phyloP scores from a whole-genome alignment of 2,797 vertebrate species.

The Alcedo atthis region DNA sequence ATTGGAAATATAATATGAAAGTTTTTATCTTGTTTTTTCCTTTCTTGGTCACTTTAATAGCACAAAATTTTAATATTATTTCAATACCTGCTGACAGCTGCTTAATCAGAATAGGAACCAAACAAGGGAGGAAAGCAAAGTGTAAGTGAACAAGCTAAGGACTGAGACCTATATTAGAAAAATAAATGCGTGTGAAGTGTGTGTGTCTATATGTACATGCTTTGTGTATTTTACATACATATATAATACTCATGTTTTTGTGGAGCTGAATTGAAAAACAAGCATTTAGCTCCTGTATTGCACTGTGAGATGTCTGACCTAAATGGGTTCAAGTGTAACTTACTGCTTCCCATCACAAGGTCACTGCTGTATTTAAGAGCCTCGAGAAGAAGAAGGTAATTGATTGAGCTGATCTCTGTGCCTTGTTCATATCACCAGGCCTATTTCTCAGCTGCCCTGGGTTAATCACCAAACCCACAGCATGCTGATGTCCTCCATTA shows the following conservation, averaged over 20 bases:
- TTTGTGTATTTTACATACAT: neutral
- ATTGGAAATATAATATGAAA: neutral
- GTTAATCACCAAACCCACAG: constrained; percentile 92
- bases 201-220: fast-evolving
- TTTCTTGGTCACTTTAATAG: neutral
- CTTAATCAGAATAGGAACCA: neutral
- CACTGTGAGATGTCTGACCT: constrained; percentile 76
- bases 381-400: constrained; percentile 80
- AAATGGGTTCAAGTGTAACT: constrained; percentile 88
- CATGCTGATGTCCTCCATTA: constrained; percentile 89
- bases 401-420: constrained; percentile 87
- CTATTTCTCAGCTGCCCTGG: constrained; percentile 89
- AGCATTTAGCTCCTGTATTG: neutral
- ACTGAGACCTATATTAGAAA: neutral
- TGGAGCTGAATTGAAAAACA: neutral
- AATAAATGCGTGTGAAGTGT: neutral
- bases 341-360: constrained; percentile 88
- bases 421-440: constrained; percentile 88
- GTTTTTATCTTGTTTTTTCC: neutral
- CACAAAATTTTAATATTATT: neutral
- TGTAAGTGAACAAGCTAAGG: neutral
- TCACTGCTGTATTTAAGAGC: constrained; percentile 86
- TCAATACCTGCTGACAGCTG: neutral
- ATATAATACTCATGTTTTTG: neutral
- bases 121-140: neutral